Evolutionary conservation across 2,113 vertebrate species (phyloP), one percentile per base, ranked within the genome.

Genomic region (Taurulus bubalis): DNA sequence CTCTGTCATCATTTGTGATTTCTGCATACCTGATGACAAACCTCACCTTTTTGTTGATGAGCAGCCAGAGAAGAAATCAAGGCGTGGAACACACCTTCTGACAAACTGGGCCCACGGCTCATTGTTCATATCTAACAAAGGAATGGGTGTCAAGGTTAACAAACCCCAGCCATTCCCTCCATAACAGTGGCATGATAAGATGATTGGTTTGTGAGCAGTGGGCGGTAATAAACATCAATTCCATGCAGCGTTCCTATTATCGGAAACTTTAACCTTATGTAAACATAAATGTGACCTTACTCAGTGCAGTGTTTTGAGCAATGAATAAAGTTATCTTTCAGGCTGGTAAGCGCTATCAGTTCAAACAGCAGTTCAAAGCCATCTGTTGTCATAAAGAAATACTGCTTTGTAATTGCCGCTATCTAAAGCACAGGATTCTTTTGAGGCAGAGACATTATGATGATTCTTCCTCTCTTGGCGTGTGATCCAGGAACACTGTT

Each of bases 361-460:
- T 83, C 60, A 80, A 78, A 87, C 67, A 76, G 73, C 47, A 51
- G n/a, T 63, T 83, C 56, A 80, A 78, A 87, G 78, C 70, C 76
- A 80, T 78, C 70, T 81, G 73, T 75, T 24, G 30, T 73, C 47
- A 58, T 7, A 24, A 47, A 47, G 55, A 20, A 56, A 36, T 16
- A 45, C 69, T 20, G 63, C 70, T 62, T 77, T 83, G 30, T 66
- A 79, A 84, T 20, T 59, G 70, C 53, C n/a, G 24, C 72, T n/a
- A 69, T 79, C 38, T 70, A 75, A 87, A 62, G 32, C 58, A 49
- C 15, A 12, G 49, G 66, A n/a, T 49, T 55, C n/a, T 81, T 84
- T 40, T 49, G 28, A 85, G 73, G 53, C 53, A 15, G n/a, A 16
- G 1, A 36, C 59, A 66, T 66, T 30, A 45, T 20, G 67, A 55